Evolutionary conservation across 2,888 invertebrate species (phyloP).

Genomic region (Microdon myrmicae): DNA sequence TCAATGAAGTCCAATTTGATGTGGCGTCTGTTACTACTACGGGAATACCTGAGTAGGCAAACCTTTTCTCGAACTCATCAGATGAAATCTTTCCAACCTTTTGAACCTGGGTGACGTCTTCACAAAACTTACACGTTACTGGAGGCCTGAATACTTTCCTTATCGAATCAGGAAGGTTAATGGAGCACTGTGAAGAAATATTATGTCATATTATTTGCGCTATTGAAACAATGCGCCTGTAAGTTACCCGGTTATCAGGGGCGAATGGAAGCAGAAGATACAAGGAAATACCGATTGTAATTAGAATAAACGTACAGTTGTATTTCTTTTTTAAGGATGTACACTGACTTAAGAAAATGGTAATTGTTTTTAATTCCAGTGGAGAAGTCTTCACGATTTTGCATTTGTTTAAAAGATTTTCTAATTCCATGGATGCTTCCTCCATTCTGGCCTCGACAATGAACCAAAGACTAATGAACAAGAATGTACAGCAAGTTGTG

Average conservation of each 20-base stretch:
- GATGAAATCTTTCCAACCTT: constrained; percentile 76
- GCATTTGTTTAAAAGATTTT: constrained; percentile 27
- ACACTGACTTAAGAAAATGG: constrained; percentile 2
- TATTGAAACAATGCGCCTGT: not conserved
- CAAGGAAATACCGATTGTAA: constrained; percentile 1
- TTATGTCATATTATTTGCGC: not conserved
- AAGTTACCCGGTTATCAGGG: constrained; percentile 22
- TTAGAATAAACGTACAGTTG: constrained; percentile 1
- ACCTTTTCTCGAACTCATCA: constrained; percentile 76
- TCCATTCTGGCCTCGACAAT: constrained; percentile 27
- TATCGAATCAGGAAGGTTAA: constrained; percentile 58
- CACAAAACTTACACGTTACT: constrained; percentile 83
- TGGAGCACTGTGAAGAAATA: constrained; percentile 53
- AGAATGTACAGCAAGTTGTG: too few species aligned
- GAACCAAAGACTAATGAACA: too few species aligned
- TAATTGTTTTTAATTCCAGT: constrained; percentile 8
- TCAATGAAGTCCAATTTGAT: constrained; percentile 80
- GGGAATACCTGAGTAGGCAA: constrained; percentile 81
- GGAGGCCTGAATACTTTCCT: constrained; percentile 76
- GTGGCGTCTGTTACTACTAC: constrained; percentile 88
- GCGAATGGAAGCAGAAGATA: constrained; percentile 12
- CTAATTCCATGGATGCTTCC: constrained; percentile 26
- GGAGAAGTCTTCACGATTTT: constrained; percentile 24
- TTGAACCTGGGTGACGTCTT: constrained; percentile 72
- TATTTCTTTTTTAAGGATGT: constrained; percentile 15